phyloP scores from a whole-genome alignment of 2,113 vertebrate genomes.

The Syngnathus typhle region DNA sequence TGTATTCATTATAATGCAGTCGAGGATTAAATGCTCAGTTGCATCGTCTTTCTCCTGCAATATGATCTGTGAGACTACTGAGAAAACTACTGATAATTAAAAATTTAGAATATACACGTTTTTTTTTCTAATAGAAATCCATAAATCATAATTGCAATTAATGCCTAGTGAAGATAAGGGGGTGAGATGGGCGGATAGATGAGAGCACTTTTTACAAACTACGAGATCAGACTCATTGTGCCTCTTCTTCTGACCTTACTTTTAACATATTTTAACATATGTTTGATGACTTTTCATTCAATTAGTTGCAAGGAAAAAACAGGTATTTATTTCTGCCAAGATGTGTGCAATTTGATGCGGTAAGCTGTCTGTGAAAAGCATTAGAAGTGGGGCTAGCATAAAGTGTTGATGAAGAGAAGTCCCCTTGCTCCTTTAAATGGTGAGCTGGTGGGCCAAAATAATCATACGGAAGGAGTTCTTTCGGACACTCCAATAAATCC shows the following conservation, averaged over 20 bases:
- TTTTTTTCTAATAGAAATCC: background rate
- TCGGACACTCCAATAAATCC: conserved; percentile 41
- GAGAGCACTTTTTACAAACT: background rate
- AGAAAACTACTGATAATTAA: background rate
- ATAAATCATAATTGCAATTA: too few species aligned
- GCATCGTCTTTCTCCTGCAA: background rate
- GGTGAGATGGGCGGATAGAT: background rate
- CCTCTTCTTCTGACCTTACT: conserved; percentile 7
- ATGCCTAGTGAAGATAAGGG: background rate
- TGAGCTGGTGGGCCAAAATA: conserved; percentile 37
- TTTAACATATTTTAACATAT: conserved; percentile 2
- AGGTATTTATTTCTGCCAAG: conserved; percentile 18
- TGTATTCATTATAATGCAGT: background rate
- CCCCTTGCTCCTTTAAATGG: conserved; percentile 43
- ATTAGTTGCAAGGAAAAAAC: conserved; percentile 19
- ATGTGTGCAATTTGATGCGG: conserved; percentile 44
- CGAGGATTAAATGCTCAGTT: background rate
- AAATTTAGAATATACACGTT: background rate
- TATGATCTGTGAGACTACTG: background rate
- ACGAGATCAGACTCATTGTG: background rate
- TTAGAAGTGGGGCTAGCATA: conserved; percentile 29
- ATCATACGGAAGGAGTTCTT: conserved; percentile 40
- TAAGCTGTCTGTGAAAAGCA: conserved; percentile 60
- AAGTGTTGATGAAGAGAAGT: conserved; percentile 43
- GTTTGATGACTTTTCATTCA: conserved; percentile 29